Base-by-base conservation (phyloP, 2,888 invertebrate species). In the Acleris sparsana region DNA sequence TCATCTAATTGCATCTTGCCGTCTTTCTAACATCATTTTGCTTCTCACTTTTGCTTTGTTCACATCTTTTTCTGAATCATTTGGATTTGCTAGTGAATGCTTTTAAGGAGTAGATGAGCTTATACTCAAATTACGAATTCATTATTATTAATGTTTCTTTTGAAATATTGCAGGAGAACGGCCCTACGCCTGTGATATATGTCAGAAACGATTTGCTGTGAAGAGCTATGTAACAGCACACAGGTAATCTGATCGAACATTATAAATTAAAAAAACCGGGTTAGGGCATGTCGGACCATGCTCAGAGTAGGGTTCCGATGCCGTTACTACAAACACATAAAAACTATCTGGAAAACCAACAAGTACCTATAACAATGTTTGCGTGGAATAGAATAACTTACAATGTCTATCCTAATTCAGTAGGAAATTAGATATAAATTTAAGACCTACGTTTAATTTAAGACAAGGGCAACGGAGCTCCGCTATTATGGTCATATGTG, bases 171-270 rank as follows among this genome's bases (percentile, higher is more conserved):
- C 85, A 94, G 96, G 96, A 74, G 95, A 96, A 86, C 93, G 96
- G 69, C 96, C 96, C 46, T 96, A 96, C 79, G 94, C 95, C 72
- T 96, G 96, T 90, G 95, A 96, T 88, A 94, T 96, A 76, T 96
- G 96, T 86, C 94, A 95, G 81, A 96, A 96, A 88, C 94, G 95
- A 76, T 96, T 96, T 84, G 96, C 96, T 51, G 96, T 96, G 70
- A 96, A 96, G 86, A 96, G 96, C 80, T 96, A 96, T 79, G 95
- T 96, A 66, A 95, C 95, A 71, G 96, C 96, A 55, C 96, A 96
- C 84, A 95, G 94, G 94, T 94, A 76, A 77, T 68, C 53, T 11
- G 13, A 39, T 39, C 3, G 39, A 13, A 4, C 9, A 33, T 9
- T 33, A 33, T 33, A 9, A 25, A 25, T 25, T 25, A 1, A 25